Percentiles rank a stretch among this genome's conserved stretches.
phyloP scores from a whole-genome alignment of 2,888 invertebrate genomes.

The Melolontha melolontha region DNA sequence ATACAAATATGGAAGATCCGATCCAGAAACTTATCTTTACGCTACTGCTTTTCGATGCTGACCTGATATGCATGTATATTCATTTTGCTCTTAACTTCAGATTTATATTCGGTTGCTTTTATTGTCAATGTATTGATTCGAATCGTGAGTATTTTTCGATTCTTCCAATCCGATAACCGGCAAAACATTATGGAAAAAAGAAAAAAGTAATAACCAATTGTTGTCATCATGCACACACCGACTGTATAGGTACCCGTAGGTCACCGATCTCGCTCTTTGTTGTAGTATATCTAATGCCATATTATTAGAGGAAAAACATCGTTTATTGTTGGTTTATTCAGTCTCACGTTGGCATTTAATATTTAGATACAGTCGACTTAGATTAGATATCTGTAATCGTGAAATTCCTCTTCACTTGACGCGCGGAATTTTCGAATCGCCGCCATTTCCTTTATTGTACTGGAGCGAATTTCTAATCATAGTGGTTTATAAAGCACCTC shows the following conservation, averaged over 20 bases:
- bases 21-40: too few relatives aligned
- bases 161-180: too few relatives aligned
- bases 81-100: too few relatives aligned
- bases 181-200: too few relatives aligned
- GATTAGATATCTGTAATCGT: conserved; percentile 25
- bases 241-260: conserved; percentile 1
- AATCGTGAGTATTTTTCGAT: too few relatives aligned
- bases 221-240: background rate
- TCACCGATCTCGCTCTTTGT: conserved; percentile 5
- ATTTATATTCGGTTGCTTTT: too few relatives aligned
- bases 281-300: conserved; percentile 18
- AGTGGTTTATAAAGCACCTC: background rate
- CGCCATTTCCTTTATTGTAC: conserved; percentile 14
- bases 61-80: too few relatives aligned
- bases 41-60: too few relatives aligned
- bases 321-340: conserved; percentile 28
- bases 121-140: too few relatives aligned
- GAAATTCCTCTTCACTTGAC: background rate
- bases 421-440: background rate
- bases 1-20: too few relatives aligned
- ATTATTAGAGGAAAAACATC: conserved; percentile 22
- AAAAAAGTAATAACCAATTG: too few relatives aligned
- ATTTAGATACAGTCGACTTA: conserved; percentile 28
- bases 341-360: conserved; percentile 20
- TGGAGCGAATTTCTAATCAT: conserved; percentile 31